phyloP scores from a whole-genome alignment of 2,888 invertebrate genomes.

The Cheilosia pagana region DNA sequence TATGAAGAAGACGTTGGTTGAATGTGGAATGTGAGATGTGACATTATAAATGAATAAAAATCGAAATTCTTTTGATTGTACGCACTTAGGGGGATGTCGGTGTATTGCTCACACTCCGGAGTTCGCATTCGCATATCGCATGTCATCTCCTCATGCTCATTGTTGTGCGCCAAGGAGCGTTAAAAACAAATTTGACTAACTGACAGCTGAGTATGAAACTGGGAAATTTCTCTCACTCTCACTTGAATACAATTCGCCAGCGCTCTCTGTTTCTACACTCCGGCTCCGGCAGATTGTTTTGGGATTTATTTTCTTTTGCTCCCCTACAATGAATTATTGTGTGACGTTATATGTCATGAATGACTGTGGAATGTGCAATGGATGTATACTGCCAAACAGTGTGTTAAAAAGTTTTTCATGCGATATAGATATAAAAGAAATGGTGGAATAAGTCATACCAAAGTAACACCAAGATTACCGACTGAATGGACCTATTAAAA shows the following conservation, averaged over 20 bases:
- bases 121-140: slow-evolving; percentile 37
- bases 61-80: not conserved
- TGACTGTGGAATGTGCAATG: slow-evolving; percentile 14
- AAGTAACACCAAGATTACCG: too few relatives aligned
- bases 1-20: too few relatives aligned
- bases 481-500: too few relatives aligned
- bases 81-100: not conserved
- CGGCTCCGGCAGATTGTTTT: slow-evolving; percentile 22
- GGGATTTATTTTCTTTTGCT: slow-evolving; percentile 32
- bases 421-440: too few relatives aligned
- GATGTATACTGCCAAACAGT: not conserved
- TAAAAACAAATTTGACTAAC: not conserved
- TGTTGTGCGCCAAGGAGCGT: slow-evolving; percentile 30
- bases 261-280: not conserved
- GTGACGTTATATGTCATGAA: slow-evolving; percentile 13
- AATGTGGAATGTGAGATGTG: slow-evolving; percentile 1
- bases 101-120: too few relatives aligned
- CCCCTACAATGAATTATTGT: slow-evolving; percentile 11
- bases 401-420: too few relatives aligned
- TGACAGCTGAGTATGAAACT: not conserved
- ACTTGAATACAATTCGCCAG: not conserved
- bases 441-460: too few relatives aligned
- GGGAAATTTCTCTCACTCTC: slow-evolving; percentile 20
- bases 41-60: slow-evolving; percentile 10
- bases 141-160: slow-evolving; percentile 32